phyloP scores from a whole-genome alignment of 2,888 invertebrate genomes.

The Catocala sponsa region DNA sequence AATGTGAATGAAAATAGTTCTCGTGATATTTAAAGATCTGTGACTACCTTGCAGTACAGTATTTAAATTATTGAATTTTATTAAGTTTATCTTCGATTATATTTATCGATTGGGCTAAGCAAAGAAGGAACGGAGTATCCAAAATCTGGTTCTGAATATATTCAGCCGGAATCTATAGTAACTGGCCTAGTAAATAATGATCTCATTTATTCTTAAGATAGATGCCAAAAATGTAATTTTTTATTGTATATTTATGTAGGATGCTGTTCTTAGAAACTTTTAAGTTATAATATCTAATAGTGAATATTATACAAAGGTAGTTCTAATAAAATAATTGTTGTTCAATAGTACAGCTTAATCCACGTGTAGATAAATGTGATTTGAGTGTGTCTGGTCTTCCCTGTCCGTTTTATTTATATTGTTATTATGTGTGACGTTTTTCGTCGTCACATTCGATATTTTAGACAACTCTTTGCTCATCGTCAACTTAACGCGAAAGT shows the following conservation, averaged over 20 bases:
- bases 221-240: constrained; percentile 26
- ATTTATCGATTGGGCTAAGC: background rate
- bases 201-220: constrained; percentile 41
- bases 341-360: too few relatives aligned
- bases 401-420: constrained; percentile 23
- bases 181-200: constrained; percentile 19
- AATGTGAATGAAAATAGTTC: too few relatives aligned
- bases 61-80: too few relatives aligned
- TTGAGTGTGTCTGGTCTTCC: constrained; percentile 42
- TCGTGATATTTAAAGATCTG: too few relatives aligned
- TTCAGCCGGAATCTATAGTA: background rate
- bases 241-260: constrained; percentile 30
- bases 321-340: constrained; percentile 22
- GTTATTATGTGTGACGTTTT: constrained; percentile 23
- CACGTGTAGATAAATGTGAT: constrained; percentile 6
- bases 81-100: too few relatives aligned
- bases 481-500: constrained; percentile 40
- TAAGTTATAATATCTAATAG: constrained; percentile 41
- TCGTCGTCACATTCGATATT: constrained; percentile 13
- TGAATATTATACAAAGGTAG: constrained; percentile 29
- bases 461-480: constrained; percentile 33
- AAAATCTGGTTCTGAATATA: background rate
- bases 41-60: too few relatives aligned
- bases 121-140: background rate
- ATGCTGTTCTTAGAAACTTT: constrained; percentile 29